Evolutionary conservation across 2,888 invertebrate genomes (phyloP), one percentile per base, ranked within the genome.

Genomic region (Cyrtodaria siliqua): DNA sequence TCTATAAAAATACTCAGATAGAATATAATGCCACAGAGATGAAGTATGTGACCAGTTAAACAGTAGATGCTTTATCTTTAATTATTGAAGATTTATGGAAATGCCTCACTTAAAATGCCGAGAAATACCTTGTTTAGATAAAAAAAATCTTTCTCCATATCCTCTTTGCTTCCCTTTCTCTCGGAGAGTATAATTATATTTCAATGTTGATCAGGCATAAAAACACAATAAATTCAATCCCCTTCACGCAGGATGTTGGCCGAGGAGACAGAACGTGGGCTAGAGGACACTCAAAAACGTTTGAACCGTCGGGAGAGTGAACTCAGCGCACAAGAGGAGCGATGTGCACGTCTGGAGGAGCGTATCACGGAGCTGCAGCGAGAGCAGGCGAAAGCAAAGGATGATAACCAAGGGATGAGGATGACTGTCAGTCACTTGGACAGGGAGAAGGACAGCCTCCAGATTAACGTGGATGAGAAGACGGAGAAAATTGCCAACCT

Each of bases 361-460:
- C 75, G 87, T 18, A 74, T 88, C 8, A 69, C 82, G 0, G 89
- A 89, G 38, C 64, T 90, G 38, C 73, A 84, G 59, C 64, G 85
- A 16, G 63, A 68, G 1, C 71, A 80, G 9, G 75, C 84, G 49
- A 76, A 82, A 12, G 83, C 85, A n/a, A 84, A 83, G 26, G 91
- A 92, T 40, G 92, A 92, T 76, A 85, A 89, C 56, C 77, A 76
- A 9, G 87, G 86, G 24, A 82, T 92, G 24, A 82, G 90, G 26
- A 63, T 79, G 2, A 91, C 91, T 2, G 86, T 92, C 59, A 86
- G 79, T 44, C 81, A 89, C 2, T 83, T 92, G 70, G 93, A 93
- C 76, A 81, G 91, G 38, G 93, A 93, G 80, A 93, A 92, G 69
- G 93, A 93, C 75, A 66, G 76, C 3, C 83, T 93, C 14, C 92